Percentiles rank a stretch among this genome's conserved stretches.
These are phyloP conservation scores for Drosophila funebris DNA, from an alignment of 1,140 invertebrate genomes.

Conservation along the genomic window DNA sequence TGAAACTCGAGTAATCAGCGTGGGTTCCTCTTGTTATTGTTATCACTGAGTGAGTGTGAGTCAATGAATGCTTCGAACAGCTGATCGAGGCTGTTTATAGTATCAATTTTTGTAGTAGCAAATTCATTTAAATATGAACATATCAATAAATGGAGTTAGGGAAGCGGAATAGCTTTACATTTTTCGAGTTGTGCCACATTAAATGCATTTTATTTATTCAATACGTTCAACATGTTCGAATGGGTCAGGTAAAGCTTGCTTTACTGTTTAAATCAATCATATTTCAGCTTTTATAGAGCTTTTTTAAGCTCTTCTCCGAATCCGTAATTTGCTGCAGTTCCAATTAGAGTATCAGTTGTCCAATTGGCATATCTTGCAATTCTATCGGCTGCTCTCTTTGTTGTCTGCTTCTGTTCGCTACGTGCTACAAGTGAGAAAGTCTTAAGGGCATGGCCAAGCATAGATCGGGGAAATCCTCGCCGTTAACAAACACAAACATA, in stretches of 20 bases:
- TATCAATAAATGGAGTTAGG: no score
- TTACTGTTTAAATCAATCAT: no score
- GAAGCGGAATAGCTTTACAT: no score
- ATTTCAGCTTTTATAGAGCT: no score
- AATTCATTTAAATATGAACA: neutral
- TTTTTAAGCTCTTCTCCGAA: no score
- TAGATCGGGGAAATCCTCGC: conserved; percentile 11
- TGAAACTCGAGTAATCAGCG: conserved; percentile 12
- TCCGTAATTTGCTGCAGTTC: no score
- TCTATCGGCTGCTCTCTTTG: neutral
- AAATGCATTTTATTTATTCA: no score
- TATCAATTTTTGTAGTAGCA: neutral
- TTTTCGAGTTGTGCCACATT: no score
- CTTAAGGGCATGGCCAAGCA: neutral
- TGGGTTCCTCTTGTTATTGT: neutral
- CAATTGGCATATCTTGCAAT: conserved; percentile 1
- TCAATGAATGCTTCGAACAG: conserved; percentile 39
- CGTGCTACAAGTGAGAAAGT: neutral
- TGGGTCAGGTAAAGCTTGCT: no score
- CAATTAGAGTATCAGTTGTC: neutral
- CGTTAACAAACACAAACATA: neutral
- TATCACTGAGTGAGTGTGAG: neutral
- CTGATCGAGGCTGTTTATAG: conserved; percentile 28
- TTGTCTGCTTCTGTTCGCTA: neutral
- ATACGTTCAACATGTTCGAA: no score